Evolutionary conservation across 2,113 vertebrate species (phyloP).

Genomic region (Pelecanoides urinatrix): DNA sequence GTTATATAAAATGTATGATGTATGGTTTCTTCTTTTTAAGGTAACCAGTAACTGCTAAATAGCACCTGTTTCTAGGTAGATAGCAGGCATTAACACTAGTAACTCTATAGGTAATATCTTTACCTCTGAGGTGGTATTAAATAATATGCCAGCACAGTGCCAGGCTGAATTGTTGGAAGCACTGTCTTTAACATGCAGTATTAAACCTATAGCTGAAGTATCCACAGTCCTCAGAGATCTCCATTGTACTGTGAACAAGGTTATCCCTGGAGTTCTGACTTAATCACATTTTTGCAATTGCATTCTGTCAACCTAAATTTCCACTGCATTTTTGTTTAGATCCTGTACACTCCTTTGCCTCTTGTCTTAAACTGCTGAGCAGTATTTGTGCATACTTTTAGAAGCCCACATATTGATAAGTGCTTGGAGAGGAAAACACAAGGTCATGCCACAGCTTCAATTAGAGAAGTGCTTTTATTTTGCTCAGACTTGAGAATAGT

Average conservation of each 20-base stretch:
- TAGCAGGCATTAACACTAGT: not conserved
- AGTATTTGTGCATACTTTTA: not conserved
- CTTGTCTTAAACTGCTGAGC: not conserved
- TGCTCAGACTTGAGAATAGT: not conserved
- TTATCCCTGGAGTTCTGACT: not conserved
- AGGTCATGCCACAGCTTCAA: not conserved
- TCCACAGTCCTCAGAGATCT: not conserved
- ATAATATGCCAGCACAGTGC: not conserved
- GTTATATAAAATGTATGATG: not conserved
- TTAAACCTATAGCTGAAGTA: not conserved
- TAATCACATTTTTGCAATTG: not conserved
- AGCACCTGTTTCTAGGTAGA: not conserved
- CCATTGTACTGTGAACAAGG: not conserved
- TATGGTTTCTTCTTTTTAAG: not conserved
- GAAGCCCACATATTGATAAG: not conserved
- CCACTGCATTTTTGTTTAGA: not conserved
- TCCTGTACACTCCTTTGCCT: not conserved
- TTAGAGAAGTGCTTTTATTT: not conserved
- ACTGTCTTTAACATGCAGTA: not conserved
- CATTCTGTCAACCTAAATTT: not conserved
- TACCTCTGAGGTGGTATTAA: not conserved
- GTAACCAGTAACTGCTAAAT: not conserved
- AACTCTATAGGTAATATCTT: not conserved
- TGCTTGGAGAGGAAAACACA: not conserved
- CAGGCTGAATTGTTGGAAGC: not conserved